Evolutionary conservation across 2,797 vertebrate species (phyloP), one percentile per base, ranked within the genome.

Genomic region (Phyllotis vaccarum): DNA sequence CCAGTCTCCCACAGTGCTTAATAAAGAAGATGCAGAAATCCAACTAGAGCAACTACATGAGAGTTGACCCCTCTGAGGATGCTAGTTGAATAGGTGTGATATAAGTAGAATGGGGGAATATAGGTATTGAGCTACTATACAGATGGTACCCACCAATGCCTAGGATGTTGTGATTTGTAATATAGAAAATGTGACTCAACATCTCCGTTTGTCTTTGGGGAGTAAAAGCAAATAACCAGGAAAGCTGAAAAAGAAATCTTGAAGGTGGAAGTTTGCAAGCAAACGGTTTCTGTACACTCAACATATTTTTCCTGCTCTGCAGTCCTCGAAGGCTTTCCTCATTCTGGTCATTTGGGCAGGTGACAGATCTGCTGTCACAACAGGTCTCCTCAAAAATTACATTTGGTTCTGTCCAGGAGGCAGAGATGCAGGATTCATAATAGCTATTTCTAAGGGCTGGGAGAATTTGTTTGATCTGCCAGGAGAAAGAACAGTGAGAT

Each of bases 301-400:
- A 52, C 24, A 27, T 27, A 54, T 78, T 97, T 95, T 62, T 88
- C 40, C 82, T 92, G 31, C 79, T 60, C n/a, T 72, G n/a, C 14
- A 95, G 79, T 89, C 91, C 89, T 79, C 29, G 34, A 54, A 96
- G 17, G 74, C 49, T 96, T 97, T 93, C 34, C 31, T 16, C 85
- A n/a, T 12, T 86, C 52, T 85, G 86, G 90, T 95, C 88, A 81
- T n/a, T 95, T 29, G 74, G 78, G 83, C 79, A 11, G 76, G 60
- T 90, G 91, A 97, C 56, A 82, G n/a, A 96, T 96, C 40, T 87
- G 29, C 95, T 97, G 89, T 82, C 92, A 95, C 14, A 92, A 88
- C 3, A 78, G 91, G 37, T 74, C 60, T 64, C 89, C 90, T 17
- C 62, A 79, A 97, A 88, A 29, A 94, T 91, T 75, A 66, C 68